A percentile compares a stretch with the other conserved stretches of the same genome.
These are phyloP conservation scores for Nyctibius bracteatus DNA, from an alignment of 2,113 vertebrate genomes.

Conservation along the genomic window DNA sequence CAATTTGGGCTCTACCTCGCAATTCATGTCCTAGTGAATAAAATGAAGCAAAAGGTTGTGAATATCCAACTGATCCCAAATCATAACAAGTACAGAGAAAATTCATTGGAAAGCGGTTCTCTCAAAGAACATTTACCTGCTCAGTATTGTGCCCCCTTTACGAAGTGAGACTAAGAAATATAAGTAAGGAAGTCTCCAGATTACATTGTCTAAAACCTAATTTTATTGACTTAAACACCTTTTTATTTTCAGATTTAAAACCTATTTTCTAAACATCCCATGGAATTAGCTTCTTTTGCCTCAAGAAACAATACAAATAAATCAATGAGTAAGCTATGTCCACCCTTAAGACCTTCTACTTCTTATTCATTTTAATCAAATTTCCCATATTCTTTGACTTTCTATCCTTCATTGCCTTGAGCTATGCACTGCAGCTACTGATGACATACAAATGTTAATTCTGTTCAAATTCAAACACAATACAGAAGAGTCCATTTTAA, in stretches of 20 bases:
- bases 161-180: not conserved
- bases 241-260: constrained; percentile 59
- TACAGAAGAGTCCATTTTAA: constrained; percentile 46
- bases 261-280: constrained; percentile 64
- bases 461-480: constrained; percentile 67
- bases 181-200: not conserved
- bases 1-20: not conserved
- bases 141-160: not conserved
- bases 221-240: constrained; percentile 44
- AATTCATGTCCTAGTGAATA: not conserved
- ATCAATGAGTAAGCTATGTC: constrained; percentile 57
- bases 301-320: constrained; percentile 72
- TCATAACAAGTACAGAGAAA: not conserved
- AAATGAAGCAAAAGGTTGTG: not conserved
- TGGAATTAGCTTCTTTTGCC: constrained; percentile 53
- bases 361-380: constrained; percentile 72
- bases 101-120: not conserved
- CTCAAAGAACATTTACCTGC: not conserved
- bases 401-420: constrained; percentile 66
- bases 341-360: constrained; percentile 62
- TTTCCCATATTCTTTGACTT: constrained; percentile 60
- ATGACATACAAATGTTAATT: constrained; percentile 71
- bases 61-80: not conserved
- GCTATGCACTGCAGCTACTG: constrained; percentile 45
- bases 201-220: not conserved